phyloP scores from a whole-genome alignment of 2,113 vertebrate species.

The Raphicerus campestris region DNA sequence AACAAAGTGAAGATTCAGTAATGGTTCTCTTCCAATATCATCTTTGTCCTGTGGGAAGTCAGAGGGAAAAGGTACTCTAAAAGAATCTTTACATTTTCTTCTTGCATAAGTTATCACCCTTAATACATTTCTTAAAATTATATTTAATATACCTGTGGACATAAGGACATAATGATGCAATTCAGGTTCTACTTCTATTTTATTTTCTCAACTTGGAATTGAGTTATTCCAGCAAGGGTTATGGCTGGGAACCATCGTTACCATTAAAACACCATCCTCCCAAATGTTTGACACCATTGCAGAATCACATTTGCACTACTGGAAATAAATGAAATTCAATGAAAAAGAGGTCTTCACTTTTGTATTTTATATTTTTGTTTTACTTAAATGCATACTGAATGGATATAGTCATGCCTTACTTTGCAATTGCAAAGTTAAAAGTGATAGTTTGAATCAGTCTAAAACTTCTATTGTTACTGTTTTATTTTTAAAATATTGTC shows the following conservation, averaged over 20 bases:
- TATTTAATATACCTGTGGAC: not conserved
- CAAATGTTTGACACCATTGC: constrained; percentile 8
- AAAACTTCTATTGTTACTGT: not conserved
- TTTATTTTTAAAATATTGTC: not conserved
- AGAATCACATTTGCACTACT: not conserved
- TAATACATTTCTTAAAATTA: constrained; percentile 15
- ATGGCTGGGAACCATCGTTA: not conserved
- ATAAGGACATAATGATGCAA: not conserved
- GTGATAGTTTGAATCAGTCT: not conserved
- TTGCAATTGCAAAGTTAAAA: constrained; percentile 3
- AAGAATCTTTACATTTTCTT: not conserved
- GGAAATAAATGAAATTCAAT: constrained; percentile 24
- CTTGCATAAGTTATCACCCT: not conserved
- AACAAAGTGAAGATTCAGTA: not conserved
- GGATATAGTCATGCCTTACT: not conserved
- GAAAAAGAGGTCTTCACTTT: not conserved
- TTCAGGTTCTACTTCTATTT: constrained; percentile 5
- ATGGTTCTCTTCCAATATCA: not conserved
- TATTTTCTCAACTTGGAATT: constrained; percentile 27
- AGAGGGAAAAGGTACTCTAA: not conserved
- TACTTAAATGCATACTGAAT: constrained; percentile 24
- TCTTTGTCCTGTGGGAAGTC: not conserved
- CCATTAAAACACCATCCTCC: not conserved
- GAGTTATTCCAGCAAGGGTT: not conserved
- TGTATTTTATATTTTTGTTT: not conserved